Evolutionary conservation across 2,113 vertebrate species (phyloP), one percentile per base, ranked within the genome.

Genomic region (Sceloporus undulatus): DNA sequence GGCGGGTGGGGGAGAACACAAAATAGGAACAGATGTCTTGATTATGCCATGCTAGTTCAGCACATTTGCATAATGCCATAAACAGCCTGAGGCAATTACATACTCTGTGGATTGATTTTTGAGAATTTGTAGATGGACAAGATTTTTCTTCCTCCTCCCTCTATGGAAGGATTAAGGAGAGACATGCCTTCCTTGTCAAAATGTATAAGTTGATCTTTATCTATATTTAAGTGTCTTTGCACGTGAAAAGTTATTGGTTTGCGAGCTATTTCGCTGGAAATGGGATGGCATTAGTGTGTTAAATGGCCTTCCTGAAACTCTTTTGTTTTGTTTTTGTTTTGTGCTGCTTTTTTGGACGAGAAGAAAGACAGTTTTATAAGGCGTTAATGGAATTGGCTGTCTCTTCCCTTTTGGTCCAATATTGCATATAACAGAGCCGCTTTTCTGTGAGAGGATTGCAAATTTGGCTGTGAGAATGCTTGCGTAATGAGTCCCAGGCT

Each of bases 51-150:
- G 86, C 86, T 94, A 85, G 52, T 88, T 92, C 34, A 80, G 59
- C 90, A 89, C 90, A 92, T 93, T 93, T 90, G 85, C 94, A 93
- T 95, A 93, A 91, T 90, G 85, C 84, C 86, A 82, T 94, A 90
- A 94, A 91, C 78, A 91, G 78, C 91, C 27, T 68, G 78, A 82
- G 81, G 91, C 85, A 11, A 0, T 92, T 84, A 75, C 1, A 73
- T 84, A 79, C 79, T 92, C 82, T 54, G 25, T 59, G 85, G 83
- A 79, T 86, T 93, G 73, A 90, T 87, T 87, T 34, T 56, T 80
- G 82, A 13, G 84, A 87, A 13, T 91, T 93, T 48, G 76, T 91
- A 54, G 86, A 73, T 85, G 25, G 14, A 84, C 82, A 13, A 21
- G 78, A 90, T 75, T 29, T 25, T 29, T 11, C 7, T 21, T 10